Evolutionary conservation across 2,113 vertebrate genomes (phyloP), one percentile per base, ranked within the genome.

Genomic region (Xiphophorus maculatus): DNA sequence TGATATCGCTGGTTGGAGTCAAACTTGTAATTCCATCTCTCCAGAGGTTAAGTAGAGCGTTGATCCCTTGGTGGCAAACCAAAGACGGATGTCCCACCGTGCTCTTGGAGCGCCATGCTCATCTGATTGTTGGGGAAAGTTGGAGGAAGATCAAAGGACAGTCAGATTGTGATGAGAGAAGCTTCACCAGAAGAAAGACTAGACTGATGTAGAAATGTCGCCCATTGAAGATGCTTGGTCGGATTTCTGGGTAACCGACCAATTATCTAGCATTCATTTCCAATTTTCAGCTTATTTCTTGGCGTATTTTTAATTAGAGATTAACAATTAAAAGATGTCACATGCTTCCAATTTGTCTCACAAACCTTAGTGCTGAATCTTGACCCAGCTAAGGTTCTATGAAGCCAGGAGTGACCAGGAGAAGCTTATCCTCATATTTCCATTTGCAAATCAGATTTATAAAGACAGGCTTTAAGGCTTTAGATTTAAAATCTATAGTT

Each of bases 21-120:
- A 93, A 93, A 93, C 91, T 90, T 91, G 88, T 82, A 89, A 92
- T 91, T 90, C 79, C 82, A 72, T 88, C 87, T 81, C 84, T 73
- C 8, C 44, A 77, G 89, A 87, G 92, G 92, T 93, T 91, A 93
- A 93, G 92, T 92, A 88, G 79, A 85, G 80, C 60, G 73, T 68
- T 86, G 91, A 90, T 91, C 90, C 71, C 78, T 25, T 32, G 74
- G 87, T 77, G 76, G 82, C 48, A 61, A 70, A 74, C 19, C 27
- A 63, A 85, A 89, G 89, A 93, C 80, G 77, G 83, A 93, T 90
- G 88, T 62, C 74, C 69, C 66, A 29, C 76, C n/a, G 7, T 28
- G 27, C 15, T 14, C 37, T 67, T 29, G 69, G 67, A 66, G 74
- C 66, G 11, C 78, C 65, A 62, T 19, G 13, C 63, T 74, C 54